These are phyloP conservation scores for Cherax quadricarinatus DNA, from an alignment of 1,140 invertebrate genomes.

Conservation along the genomic window DNA sequence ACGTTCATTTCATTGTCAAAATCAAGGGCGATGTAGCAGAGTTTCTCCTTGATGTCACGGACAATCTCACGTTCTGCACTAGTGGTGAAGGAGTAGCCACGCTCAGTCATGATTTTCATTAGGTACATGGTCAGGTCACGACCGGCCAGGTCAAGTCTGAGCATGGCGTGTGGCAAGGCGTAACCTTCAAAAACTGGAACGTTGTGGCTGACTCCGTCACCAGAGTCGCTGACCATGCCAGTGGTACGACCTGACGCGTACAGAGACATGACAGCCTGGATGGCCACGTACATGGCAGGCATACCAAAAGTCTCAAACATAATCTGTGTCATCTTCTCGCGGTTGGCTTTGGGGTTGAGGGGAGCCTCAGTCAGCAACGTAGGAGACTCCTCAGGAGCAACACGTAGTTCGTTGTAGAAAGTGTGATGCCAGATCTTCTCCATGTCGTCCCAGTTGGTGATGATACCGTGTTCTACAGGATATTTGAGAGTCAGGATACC, in stretches of 20 bases:
- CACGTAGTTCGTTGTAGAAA: slow-evolving; percentile 96
- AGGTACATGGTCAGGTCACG: slow-evolving; percentile 76
- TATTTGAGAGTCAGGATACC: slow-evolving; percentile 95
- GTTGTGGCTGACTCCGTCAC: background rate
- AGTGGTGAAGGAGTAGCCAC: slow-evolving; percentile 79
- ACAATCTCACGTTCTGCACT: slow-evolving; percentile 93
- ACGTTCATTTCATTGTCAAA: slow-evolving; percentile 73
- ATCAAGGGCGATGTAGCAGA: slow-evolving; percentile 88
- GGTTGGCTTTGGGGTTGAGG: slow-evolving; percentile 93
- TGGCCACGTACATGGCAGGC: background rate
- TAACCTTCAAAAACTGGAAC: background rate
- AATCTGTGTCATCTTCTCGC: slow-evolving; percentile 93
- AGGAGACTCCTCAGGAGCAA: slow-evolving; percentile 95
- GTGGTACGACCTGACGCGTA: background rate
- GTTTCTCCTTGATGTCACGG: slow-evolving; percentile 93
- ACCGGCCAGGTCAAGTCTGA: background rate
- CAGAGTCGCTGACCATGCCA: background rate
- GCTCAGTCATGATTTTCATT: slow-evolving; percentile 93
- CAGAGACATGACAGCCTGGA: background rate
- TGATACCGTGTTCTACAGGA: slow-evolving; percentile 96
- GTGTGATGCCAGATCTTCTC: slow-evolving; percentile 98
- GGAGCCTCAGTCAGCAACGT: slow-evolving; percentile 93
- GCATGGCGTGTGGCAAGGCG: background rate
- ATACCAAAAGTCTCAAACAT: slow-evolving; percentile 88
- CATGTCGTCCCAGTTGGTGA: slow-evolving; percentile 98